phyloP scores from a whole-genome alignment of 2,888 invertebrate genomes.

The Ceraclea dissimilis region DNA sequence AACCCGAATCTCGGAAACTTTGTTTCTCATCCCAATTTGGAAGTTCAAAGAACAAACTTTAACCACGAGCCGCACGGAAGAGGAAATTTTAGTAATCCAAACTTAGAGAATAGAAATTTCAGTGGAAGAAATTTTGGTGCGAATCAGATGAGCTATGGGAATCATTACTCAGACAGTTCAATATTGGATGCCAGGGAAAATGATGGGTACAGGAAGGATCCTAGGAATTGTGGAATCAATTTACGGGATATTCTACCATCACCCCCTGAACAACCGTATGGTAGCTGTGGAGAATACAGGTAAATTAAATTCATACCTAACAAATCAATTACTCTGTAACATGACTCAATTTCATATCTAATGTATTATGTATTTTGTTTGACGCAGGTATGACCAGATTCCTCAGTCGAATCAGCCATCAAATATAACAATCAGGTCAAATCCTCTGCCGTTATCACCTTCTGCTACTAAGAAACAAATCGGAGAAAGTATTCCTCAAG shows the following conservation, averaged over 20 bases:
- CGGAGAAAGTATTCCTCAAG: constrained; percentile 11
- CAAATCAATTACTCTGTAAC: no score
- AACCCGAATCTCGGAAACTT: constrained; percentile 21
- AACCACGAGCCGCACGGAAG: constrained; percentile 18
- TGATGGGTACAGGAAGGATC: constrained; percentile 30
- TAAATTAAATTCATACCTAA: constrained; percentile 4
- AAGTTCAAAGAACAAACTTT: constrained; percentile 18
- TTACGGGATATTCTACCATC: constrained; percentile 30
- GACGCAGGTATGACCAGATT: not conserved
- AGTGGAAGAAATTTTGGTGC: constrained; percentile 12
- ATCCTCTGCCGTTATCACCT: constrained; percentile 25
- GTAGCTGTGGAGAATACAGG: constrained; percentile 24
- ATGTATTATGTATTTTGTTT: no score
- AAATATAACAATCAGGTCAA: constrained; percentile 23
- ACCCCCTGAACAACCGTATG: constrained; percentile 25
- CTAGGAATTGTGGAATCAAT: constrained; percentile 43
- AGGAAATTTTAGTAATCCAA: constrained; percentile 25
- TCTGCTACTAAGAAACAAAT: constrained; percentile 22
- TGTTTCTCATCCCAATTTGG: constrained; percentile 25
- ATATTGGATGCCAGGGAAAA: constrained; percentile 17
- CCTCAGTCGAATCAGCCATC: constrained; percentile 7
- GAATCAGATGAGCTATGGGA: constrained; percentile 19
- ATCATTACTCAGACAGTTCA: constrained; percentile 26
- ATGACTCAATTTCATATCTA: no score
- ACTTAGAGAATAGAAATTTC: constrained; percentile 17